Evolutionary conservation across 2,113 vertebrate genomes (phyloP), one percentile per base, ranked within the genome.

Genomic region (Urocynchramus pylzowi): DNA sequence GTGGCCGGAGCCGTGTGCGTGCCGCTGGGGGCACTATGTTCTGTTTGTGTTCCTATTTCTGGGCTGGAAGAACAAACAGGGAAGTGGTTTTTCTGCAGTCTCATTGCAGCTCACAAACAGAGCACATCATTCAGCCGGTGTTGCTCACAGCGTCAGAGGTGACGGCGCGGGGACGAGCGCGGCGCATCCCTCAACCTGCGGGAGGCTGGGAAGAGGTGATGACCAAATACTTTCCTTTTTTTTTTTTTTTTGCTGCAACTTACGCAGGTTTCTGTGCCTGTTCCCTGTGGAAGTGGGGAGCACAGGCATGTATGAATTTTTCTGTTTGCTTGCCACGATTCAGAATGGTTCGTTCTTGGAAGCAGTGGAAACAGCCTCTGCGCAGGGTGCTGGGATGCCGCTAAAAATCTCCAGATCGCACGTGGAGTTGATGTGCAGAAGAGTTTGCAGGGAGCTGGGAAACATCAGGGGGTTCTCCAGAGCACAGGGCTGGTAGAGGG

Each of bases 81-180:
- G 95, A 97, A 96, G 88, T 97, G 95, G 97, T 95, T 97, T 96
- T 94, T 97, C 96, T 97, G 96, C 93, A 97, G 95, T 95, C 94
- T 92, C 96, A 97, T 95, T 95, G 91, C 95, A 97, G 93, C 95
- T 95, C 84, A 5, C 94, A 91, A 95, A 94, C 93, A 93, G 84
- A 88, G 89, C 96, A 16, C 82, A 91, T 68, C 82, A 94, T 90
- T 89, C 81, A 93, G 94, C 87, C 78, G 74, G 35, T 93, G 87
- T 41, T 91, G 94, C 81, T 88, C 93, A 63, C 68, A 26, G 90
- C 71, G 53, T 84, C 84, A 88, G 88, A 92, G 94, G 82, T 93
- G 91, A 88, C 67, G 49, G 90, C 42, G 41, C 83, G 73, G 89
- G 87, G 81, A 89, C 61, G 59, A 75, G 93, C 67, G 11, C 53